Percentiles rank a stretch among this genome's conserved stretches.
These are phyloP conservation scores for Fulica atra DNA, from an alignment of 2,113 vertebrate genomes.

Conservation along the genomic window DNA sequence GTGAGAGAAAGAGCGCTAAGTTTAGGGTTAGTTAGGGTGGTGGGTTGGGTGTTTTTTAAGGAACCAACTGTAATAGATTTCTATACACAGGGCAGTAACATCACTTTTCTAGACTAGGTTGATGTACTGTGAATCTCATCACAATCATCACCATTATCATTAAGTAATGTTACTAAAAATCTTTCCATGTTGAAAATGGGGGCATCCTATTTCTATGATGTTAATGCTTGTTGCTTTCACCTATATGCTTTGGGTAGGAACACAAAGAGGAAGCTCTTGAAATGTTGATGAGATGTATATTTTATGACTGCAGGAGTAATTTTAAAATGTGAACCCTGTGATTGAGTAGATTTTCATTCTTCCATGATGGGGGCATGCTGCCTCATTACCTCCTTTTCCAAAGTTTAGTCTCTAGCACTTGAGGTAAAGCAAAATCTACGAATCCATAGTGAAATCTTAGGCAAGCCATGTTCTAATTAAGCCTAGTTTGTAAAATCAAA, in stretches of 20 bases:
- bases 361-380: background rate
- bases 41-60: background rate
- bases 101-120: background rate
- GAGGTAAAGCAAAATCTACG: background rate
- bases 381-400: background rate
- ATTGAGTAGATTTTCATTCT: background rate
- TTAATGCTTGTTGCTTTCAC: background rate
- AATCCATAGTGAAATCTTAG: background rate
- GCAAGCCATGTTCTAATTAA: background rate
- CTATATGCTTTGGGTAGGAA: background rate
- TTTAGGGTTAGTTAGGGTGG: background rate
- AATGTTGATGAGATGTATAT: background rate
- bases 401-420: background rate
- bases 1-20: background rate
- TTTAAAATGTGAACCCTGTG: background rate
- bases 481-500: background rate
- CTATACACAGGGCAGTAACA: background rate
- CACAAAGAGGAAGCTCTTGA: background rate
- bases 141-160: background rate
- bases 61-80: background rate
- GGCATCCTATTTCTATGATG: background rate
- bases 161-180: background rate
- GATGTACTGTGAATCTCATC: background rate
- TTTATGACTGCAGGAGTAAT: background rate
- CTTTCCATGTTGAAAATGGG: background rate